Evolutionary conservation across 2,888 invertebrate species (phyloP), one percentile per base, ranked within the genome.

Genomic region (Lithophane ornitopus): DNA sequence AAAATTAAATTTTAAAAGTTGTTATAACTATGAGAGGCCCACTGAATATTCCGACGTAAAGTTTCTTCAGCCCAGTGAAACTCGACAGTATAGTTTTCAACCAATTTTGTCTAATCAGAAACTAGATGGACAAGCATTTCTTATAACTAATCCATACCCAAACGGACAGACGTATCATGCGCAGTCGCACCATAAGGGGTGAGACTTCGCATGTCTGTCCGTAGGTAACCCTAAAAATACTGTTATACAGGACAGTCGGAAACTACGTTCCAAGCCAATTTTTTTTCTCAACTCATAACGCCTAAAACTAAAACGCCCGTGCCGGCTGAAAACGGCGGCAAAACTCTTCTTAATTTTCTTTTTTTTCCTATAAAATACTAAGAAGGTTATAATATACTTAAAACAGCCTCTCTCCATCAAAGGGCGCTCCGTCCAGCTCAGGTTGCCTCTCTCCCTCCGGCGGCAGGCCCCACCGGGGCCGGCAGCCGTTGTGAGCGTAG

Each of bases 381-480:
- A 34, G 7, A 52, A 16, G 16, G 3, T n/a, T n/a, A 34, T 28
- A 34, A 7, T 34, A n/a, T n/a, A 58, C n/a, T 49, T 89, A 95
- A 81, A 86, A 95, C 54, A 96, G 88, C 78, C 96, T 92, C 79
- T 96, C 96, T 2, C 95, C 94, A 26, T 95, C 93, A 49, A 79
- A 95, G 0, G 96, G 96, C 14, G 90, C 93, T 7, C 89, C 93
- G 56, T 96, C 96, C 0, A 95, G 88, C 81, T 93, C 92, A 3
- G 96, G 96, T 67, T 96, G 96, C 68, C 96, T 88, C 78, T 83
- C 85, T 0, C 92, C 94, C 49, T 95, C 96, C 0, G 96, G 95
- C 0, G 95, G 95, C 7, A 93, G 80, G 0, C 95, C 95, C 95
- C 95, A 96, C 19, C 85, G 84, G 1, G 95, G 93, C 4, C 95